phyloP scores from a whole-genome alignment of 2,888 invertebrate genomes.

The Iphiclides podalirius region DNA sequence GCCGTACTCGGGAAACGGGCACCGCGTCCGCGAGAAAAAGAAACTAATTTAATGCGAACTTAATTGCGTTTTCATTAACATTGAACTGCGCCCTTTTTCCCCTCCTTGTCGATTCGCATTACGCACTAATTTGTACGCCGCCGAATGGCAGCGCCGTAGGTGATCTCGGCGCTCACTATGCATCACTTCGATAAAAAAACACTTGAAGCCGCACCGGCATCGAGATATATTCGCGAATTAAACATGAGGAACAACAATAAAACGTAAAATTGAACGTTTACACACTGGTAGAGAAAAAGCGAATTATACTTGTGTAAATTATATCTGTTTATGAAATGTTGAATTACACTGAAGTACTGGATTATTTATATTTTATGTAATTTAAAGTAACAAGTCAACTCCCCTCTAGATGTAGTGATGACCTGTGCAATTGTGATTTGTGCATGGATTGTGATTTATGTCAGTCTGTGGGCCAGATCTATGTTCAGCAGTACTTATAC shows the following conservation, averaged over 20 bases:
- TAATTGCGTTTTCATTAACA: conserved; percentile 54
- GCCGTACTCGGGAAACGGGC: conserved; percentile 33
- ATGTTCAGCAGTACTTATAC: no score
- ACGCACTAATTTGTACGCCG: conserved; percentile 23
- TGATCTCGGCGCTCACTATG: conserved; percentile 14
- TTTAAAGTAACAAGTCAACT: no score
- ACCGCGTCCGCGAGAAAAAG: conserved; percentile 40
- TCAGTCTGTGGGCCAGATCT: no score
- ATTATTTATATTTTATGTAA: no score
- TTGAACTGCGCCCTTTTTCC: conserved; percentile 25
- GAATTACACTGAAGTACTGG: no score
- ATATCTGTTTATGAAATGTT: no score
- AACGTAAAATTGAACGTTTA: conserved; percentile 4
- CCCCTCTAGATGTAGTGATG: no score
- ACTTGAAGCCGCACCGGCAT: conserved; percentile 9
- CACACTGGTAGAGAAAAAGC: conserved; percentile 8
- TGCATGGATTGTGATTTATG: no score
- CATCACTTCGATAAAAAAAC: conserved; percentile 12
- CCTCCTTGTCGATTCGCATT: conserved; percentile 25
- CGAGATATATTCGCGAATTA: conserved; percentile 16
- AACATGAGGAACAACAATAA: conserved; percentile 13
- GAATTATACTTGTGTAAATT: no score
- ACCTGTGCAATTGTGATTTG: no score
- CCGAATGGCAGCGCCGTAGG: conserved; percentile 14
- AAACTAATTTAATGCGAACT: conserved; percentile 44